Conservation (phyloP, 2,113 vertebrate genomes). For the Sminthopsis crassicaudata region DNA sequence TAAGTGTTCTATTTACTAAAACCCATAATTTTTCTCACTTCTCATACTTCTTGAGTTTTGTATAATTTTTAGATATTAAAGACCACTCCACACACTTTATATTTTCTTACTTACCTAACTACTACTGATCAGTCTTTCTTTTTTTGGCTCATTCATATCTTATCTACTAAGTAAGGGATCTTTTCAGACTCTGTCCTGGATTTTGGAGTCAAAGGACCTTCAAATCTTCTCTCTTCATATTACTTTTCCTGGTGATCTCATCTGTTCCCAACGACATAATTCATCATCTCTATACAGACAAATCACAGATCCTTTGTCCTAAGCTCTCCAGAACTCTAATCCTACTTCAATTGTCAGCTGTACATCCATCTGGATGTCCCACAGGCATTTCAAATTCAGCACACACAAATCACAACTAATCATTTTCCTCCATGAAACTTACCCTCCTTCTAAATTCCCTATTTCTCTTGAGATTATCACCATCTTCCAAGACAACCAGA, state of each 20-base stretch:
- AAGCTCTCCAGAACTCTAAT: neutral
- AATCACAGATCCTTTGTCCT: neutral
- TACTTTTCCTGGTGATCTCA: neutral
- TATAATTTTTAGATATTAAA: neutral
- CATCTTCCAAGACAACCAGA: neutral
- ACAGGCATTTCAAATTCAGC: neutral
- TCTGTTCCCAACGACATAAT: neutral
- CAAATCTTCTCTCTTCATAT: neutral
- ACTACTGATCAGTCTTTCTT: neutral
- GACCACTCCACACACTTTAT: neutral
- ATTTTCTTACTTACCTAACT: neutral
- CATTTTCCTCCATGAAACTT: neutral
- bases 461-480: neutral
- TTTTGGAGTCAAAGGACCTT: neutral
- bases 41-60: neutral
- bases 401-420: neutral
- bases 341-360: neutral
- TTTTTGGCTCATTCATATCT: neutral
- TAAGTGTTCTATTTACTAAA: neutral
- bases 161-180: neutral
- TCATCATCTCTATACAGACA: neutral
- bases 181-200: neutral
- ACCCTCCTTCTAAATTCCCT: neutral
- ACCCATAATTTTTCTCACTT: neutral
- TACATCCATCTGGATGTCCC: neutral